Base-by-base conservation (phyloP, 35 echinoderm and acorn worm genomes). In the Diadema setosum region DNA sequence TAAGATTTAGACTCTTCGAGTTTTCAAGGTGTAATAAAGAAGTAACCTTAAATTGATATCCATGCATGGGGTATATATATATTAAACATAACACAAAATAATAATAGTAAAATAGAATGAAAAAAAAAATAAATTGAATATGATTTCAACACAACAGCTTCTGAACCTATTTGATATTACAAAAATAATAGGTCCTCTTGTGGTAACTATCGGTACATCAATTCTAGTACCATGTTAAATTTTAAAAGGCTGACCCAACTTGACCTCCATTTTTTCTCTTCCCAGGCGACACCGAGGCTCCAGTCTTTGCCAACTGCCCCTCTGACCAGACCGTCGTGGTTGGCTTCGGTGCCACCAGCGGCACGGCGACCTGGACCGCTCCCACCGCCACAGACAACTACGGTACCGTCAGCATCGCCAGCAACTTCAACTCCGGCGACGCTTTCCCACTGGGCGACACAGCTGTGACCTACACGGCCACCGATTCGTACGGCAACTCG, bases 371-470 rank as follows among this genome's bases (percentile, higher is more conserved):
- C 18, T 94, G 93, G 93, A 37, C 56, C 41, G 59, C 65, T 20
- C 93, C 93, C 0, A 83, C 88, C n/a, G 93, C 93, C 3, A 83
- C 46, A 9, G 93, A 94, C 60, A 50, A 46, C 35, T 81, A 42
- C 23, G 70, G 70, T 27, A 17, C 21, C 21, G 46, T 81, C 14
- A 40, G 33, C 45, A 3, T 76, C 21, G 29, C 23, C 1, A 23
- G 35, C 31, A 81, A 44, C 32, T 81, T 65, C 58, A 36, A 21
- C 33, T 60, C 82, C 33, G 93, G 93, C 4, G 82, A 50, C 70
- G 2, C 4, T 5, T 95, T 87, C 83, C 59, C 88, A 0, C 15
- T 83, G 4, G 93, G 93, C 21, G 32, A 5, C 5, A 95, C 88
- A 7, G 7, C 23, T 2, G 84, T 95, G 3, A 91, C 82, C 27